A percentile compares a stretch with the other conserved stretches of the same genome.
Evolutionary conservation across 2,888 invertebrate genomes (phyloP).

Genomic region (Luffia ferchaultella): DNA sequence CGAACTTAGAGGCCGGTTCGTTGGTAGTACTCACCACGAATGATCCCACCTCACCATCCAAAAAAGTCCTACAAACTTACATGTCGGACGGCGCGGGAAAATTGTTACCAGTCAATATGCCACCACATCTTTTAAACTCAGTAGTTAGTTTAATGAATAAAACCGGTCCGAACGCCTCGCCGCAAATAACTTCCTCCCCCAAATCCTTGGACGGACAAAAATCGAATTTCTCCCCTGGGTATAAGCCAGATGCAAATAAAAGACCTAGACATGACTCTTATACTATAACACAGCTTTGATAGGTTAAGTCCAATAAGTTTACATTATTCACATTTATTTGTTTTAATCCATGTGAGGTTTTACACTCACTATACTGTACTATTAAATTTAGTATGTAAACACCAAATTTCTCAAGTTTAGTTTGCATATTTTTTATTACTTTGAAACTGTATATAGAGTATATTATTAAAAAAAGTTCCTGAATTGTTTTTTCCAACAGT

Average conservation of each 20-base stretch:
- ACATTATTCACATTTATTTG: not conserved
- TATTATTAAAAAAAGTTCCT: too few relatives aligned
- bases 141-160: conserved; percentile 47
- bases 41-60: conserved; percentile 44
- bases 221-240: conserved; percentile 18
- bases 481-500: too few relatives aligned
- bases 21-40: conserved; percentile 48
- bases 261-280: conserved; percentile 38
- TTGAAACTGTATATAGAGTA: too few relatives aligned
- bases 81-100: conserved; percentile 39
- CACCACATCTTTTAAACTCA: conserved; percentile 37
- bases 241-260: conserved; percentile 29
- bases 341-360: not conserved
- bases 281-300: conserved; percentile 44
- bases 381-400: too few relatives aligned
- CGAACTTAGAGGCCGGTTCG: conserved; percentile 46
- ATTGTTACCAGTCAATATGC: conserved; percentile 41
- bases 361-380: too few relatives aligned
- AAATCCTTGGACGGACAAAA: not conserved
- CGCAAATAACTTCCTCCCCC: conserved; percentile 8
- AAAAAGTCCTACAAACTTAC: conserved; percentile 54
- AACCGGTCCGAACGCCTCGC: conserved; percentile 30
- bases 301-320: too few relatives aligned
- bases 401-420: not conserved
- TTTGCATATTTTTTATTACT: not conserved